Evolutionary conservation across 1,140 invertebrate species (phyloP).

Genomic region (Ruditapes philippinarum): DNA sequence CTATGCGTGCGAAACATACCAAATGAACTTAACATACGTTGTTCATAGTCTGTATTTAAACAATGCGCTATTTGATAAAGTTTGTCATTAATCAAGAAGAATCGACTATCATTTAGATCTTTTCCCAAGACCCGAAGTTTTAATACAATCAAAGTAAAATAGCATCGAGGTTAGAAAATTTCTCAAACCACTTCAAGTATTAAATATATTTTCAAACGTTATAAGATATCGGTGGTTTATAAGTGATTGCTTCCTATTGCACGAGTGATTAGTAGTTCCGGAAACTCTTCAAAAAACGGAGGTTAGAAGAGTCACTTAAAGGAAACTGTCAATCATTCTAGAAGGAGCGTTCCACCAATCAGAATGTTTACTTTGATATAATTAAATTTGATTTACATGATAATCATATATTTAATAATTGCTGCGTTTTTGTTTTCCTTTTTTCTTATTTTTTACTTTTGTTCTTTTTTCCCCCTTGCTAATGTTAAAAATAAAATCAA

Average conservation of each 20-base stretch:
- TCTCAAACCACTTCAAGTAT: not conserved
- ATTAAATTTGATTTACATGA: too few species aligned
- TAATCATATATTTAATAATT: too few species aligned
- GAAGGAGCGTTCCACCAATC: too few species aligned
- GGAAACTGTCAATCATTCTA: not conserved
- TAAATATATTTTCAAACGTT: not conserved
- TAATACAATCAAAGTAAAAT: not conserved
- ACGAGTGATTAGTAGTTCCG: not conserved
- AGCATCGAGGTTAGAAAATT: not conserved
- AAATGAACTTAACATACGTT: not conserved
- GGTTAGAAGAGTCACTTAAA: not conserved
- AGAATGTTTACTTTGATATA: too few species aligned
- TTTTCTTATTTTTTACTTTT: too few species aligned
- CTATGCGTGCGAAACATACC: not conserved
- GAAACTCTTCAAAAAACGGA: not conserved
- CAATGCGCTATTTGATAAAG: conserved; percentile 5
- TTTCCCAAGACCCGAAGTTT: not conserved
- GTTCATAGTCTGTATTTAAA: not conserved
- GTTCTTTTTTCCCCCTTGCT: too few species aligned
- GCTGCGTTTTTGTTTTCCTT: too few species aligned
- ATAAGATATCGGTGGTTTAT: not conserved
- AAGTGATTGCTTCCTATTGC: not conserved
- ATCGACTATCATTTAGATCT: not conserved
- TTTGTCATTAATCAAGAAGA: not conserved
- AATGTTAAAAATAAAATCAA: too few species aligned